These are phyloP conservation scores for Epinotia nisella DNA, from an alignment of 2,888 invertebrate genomes.

Conservation along the genomic window DNA sequence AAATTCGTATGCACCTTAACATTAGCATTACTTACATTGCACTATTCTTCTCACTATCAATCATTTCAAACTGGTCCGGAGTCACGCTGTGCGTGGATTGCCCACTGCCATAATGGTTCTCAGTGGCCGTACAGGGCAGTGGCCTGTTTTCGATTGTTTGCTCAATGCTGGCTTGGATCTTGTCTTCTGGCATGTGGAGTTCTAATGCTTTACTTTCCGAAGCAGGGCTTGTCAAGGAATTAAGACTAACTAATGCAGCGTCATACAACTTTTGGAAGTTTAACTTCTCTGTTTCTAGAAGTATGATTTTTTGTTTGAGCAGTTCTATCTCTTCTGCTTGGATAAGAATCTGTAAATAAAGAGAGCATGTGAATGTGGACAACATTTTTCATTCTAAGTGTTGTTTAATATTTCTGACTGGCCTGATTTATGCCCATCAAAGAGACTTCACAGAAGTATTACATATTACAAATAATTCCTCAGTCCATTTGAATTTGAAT, in stretches of 20 bases:
- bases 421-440: too few relatives aligned
- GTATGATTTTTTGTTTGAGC: conserved; percentile 81
- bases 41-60: conserved; percentile 82
- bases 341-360: conserved; percentile 67
- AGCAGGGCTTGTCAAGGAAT: conserved; percentile 76
- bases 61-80: conserved; percentile 87
- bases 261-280: conserved; percentile 84
- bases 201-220: conserved; percentile 71
- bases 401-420: too few relatives aligned
- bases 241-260: conserved; percentile 79
- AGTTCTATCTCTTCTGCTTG: conserved; percentile 84
- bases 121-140: conserved; percentile 73
- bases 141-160: conserved; percentile 63
- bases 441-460: too few relatives aligned
- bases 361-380: neutral
- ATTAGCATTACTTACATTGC: conserved; percentile 62
- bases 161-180: conserved; percentile 54
- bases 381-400: neutral
- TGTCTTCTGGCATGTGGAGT: conserved; percentile 69
- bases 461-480: too few relatives aligned
- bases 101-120: conserved; percentile 81
- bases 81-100: conserved; percentile 84
- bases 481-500: too few relatives aligned
- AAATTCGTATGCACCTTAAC: neutral
- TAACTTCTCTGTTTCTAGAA: conserved; percentile 84